Evolutionary conservation across 1,140 invertebrate genomes (phyloP).

Genomic region (Andrena cerasifolii): DNA sequence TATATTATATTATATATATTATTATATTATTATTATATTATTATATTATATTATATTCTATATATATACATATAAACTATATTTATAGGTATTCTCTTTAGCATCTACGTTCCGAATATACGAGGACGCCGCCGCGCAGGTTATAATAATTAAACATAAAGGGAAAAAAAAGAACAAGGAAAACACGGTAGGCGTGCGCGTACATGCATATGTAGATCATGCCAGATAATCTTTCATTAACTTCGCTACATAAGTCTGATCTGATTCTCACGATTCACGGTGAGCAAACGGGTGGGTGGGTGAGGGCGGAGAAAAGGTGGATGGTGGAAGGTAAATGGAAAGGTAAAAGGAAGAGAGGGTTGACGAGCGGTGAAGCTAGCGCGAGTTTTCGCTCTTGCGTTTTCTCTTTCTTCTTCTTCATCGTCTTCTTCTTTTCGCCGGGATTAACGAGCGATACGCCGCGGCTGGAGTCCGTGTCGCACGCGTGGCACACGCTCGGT

Average conservation of each 20-base stretch:
- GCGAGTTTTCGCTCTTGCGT: constrained; percentile 14
- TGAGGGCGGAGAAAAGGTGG: not conserved
- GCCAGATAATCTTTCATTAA: constrained; percentile 74
- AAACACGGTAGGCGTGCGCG: constrained; percentile 48
- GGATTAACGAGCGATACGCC: not conserved
- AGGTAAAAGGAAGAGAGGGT: not conserved
- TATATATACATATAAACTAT: constrained; percentile 78
- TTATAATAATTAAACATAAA: constrained; percentile 39
- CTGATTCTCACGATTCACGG: constrained; percentile 29
- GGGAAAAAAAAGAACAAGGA: constrained; percentile 31
- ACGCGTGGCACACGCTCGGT: not conserved
- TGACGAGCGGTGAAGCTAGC: not conserved
- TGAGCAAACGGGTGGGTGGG: constrained; percentile 14
- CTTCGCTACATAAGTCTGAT: constrained; percentile 76
- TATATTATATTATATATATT: constrained; percentile 38
- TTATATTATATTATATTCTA: constrained; percentile 63
- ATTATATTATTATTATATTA: constrained; percentile 48
- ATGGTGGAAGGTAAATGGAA: not conserved
- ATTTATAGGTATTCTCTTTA: constrained; percentile 80
- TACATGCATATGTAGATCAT: constrained; percentile 74
- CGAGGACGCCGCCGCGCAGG: constrained; percentile 40
- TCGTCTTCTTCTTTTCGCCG: constrained; percentile 11
- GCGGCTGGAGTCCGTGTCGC: not conserved
- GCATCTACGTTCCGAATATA: constrained; percentile 76
- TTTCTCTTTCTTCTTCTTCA: not conserved